Percentiles rank a stretch among this genome's conserved stretches.
Evolutionary conservation across 2,797 vertebrate species (phyloP).

Genomic region (Anabacerthia variegaticeps): DNA sequence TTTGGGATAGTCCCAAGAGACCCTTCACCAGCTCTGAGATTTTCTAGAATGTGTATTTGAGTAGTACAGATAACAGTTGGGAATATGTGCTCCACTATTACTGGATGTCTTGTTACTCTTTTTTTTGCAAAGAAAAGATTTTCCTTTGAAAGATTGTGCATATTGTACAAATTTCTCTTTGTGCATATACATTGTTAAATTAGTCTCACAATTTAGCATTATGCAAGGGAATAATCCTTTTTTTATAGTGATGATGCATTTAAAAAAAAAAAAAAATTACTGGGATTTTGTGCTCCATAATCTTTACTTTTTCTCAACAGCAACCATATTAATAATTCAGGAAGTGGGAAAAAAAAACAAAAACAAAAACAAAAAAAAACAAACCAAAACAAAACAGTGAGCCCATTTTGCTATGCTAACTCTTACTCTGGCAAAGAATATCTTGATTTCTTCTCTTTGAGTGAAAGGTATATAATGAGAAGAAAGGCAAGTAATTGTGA

Average conservation of each 20-base stretch:
- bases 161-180: background rate
- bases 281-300: background rate
- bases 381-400: background rate
- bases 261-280: background rate
- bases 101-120: background rate
- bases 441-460: background rate
- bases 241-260: background rate
- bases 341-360: background rate
- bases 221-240: background rate
- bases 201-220: background rate
- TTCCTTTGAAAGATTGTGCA: background rate
- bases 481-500: background rate
- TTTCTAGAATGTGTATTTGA: background rate
- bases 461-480: background rate
- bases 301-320: background rate
- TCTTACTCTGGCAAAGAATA: background rate
- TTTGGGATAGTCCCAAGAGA: background rate
- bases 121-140: background rate
- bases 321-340: background rate
- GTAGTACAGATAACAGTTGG: background rate
- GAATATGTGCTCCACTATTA: fast-evolving
- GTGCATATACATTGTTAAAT: background rate
- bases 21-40: background rate
- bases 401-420: background rate
- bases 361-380: background rate